Conservation (phyloP, 2,888 invertebrate genomes). For the Acheta domesticus region DNA sequence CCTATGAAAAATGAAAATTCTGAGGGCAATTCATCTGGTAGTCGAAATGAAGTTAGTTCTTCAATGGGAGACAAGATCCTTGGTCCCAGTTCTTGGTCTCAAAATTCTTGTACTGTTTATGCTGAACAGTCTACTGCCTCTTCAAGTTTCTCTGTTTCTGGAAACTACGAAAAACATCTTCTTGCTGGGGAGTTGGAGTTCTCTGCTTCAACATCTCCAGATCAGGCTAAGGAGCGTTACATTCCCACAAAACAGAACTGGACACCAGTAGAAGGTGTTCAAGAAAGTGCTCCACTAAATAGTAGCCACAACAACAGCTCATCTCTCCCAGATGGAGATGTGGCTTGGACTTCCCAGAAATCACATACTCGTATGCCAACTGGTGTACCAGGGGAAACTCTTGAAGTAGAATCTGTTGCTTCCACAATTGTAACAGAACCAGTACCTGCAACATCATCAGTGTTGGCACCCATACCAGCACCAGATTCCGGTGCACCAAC, state of each 20-base stretch:
- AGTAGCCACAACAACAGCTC: not conserved
- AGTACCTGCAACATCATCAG: not conserved
- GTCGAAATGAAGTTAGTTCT: not conserved
- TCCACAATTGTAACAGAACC: not conserved
- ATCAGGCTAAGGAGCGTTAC: not conserved
- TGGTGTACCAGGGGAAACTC: not conserved
- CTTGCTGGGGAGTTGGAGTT: not conserved
- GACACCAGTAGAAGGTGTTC: not conserved
- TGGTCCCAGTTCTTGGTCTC: not conserved
- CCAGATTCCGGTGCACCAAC: not conserved
- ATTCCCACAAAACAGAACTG: not conserved
- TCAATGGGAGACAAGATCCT: not conserved
- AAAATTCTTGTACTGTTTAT: constrained; percentile 5
- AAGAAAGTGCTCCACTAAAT: not conserved
- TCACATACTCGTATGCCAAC: not conserved
- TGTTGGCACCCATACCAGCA: not conserved
- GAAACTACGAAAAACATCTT: not conserved
- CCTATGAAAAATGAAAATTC: not conserved
- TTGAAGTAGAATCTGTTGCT: not conserved
- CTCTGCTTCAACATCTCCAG: not conserved
- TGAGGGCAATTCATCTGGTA: not conserved
- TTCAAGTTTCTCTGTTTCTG: not conserved
- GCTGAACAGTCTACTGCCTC: not conserved
- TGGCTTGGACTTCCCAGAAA: not conserved
- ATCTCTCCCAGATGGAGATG: not conserved